A percentile compares a stretch with the other conserved stretches of the same genome.
Evolutionary conservation across 2,113 vertebrate genomes (phyloP).

Genomic region (Calyptomena viridis): DNA sequence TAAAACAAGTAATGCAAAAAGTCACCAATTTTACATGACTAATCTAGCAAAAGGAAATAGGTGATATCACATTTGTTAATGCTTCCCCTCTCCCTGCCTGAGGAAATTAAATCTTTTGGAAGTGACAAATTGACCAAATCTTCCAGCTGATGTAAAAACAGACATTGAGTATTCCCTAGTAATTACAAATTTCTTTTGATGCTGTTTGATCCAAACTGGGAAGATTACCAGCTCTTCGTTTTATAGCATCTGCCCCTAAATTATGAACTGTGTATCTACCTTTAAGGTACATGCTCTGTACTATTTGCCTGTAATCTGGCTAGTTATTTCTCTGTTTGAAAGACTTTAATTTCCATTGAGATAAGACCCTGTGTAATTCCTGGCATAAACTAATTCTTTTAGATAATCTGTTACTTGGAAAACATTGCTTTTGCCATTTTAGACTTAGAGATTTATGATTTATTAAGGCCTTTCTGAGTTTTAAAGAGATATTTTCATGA

Average conservation of each 20-base stretch:
- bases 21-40: not conserved
- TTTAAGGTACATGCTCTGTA: not conserved
- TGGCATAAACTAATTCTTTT: not conserved
- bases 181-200: not conserved
- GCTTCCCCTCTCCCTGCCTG: fast-evolving
- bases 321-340: not conserved
- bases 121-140: not conserved
- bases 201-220: not conserved
- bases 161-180: not conserved
- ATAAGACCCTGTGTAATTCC: not conserved
- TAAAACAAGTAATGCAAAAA: not conserved
- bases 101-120: not conserved
- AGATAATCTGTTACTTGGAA: not conserved
- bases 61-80: not conserved
- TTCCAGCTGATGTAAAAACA: not conserved
- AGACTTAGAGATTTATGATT: not conserved
- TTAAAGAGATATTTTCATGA: not conserved
- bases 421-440: not conserved
- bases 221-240: not conserved
- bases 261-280: not conserved
- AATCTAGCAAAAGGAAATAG: not conserved
- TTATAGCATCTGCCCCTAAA: not conserved
- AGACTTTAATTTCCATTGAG: not conserved
- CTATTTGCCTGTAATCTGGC: not conserved
- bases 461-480: not conserved